Conservation (phyloP, 1,140 invertebrate species). For the Lethrus apterus region DNA sequence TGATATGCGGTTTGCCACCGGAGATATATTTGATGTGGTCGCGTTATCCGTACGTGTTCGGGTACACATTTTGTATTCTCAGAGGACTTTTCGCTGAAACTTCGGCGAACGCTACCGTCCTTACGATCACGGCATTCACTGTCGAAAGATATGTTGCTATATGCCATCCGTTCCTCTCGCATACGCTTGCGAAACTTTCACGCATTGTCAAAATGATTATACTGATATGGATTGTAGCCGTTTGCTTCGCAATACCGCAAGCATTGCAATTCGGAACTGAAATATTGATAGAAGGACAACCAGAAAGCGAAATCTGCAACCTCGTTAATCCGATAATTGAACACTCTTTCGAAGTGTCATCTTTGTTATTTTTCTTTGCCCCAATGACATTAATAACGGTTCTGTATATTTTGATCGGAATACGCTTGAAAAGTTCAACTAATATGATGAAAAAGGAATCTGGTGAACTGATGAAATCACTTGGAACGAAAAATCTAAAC, state of each 20-base stretch:
- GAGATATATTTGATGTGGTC: constrained; percentile 86
- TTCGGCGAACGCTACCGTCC: constrained; percentile 82
- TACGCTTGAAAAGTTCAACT: constrained; percentile 59
- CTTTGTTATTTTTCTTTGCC: constrained; percentile 74
- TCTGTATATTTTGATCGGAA: constrained; percentile 75
- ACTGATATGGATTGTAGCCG: constrained; percentile 62
- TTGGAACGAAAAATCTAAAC: constrained; percentile 13
- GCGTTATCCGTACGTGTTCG: constrained; percentile 74
- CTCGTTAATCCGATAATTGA: constrained; percentile 53
- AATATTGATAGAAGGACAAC: constrained; percentile 22
- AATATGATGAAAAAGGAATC: constrained; percentile 43
- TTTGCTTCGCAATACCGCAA: constrained; percentile 72
- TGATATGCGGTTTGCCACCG: constrained; percentile 71
- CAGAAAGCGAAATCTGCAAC: constrained; percentile 33
- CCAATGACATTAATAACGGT: constrained; percentile 82
- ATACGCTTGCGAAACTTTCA: constrained; percentile 78
- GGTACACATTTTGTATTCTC: constrained; percentile 66
- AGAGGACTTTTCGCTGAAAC: constrained; percentile 64
- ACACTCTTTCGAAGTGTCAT: constrained; percentile 76
- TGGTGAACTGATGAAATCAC: constrained; percentile 24
- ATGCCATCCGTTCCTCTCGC: constrained; percentile 69
- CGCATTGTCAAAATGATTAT: constrained; percentile 66
- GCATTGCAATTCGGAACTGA: constrained; percentile 64
- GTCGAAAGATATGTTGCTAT: constrained; percentile 79
- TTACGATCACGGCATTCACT: constrained; percentile 87